These are phyloP conservation scores for Archaeoteleia sp. DNA, from an alignment of 2,888 invertebrate genomes.

Conservation along the genomic window DNA sequence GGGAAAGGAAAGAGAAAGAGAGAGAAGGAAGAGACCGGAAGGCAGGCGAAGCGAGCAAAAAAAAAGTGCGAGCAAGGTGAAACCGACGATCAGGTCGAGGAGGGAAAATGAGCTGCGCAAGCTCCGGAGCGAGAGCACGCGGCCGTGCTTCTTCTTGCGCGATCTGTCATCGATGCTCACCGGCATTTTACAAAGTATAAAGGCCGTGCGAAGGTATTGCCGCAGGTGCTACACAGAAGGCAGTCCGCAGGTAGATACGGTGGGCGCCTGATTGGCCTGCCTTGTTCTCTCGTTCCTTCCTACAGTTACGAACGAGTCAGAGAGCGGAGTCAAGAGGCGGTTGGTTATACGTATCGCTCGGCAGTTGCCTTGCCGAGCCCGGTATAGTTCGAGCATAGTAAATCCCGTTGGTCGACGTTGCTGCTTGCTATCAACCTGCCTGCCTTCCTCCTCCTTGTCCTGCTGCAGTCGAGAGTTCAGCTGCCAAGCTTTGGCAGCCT, in stretches of 20 bases:
- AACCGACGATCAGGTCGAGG: not conserved
- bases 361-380: slow-evolving; percentile 57
- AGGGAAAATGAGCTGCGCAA: not conserved
- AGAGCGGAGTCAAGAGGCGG: slow-evolving; percentile 64
- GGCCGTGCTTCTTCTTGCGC: slow-evolving; percentile 40
- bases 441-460: slow-evolving; percentile 46
- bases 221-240: slow-evolving; percentile 70
- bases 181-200: slow-evolving; percentile 67
- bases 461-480: slow-evolving; percentile 38
- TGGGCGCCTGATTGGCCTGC: slow-evolving; percentile 73
- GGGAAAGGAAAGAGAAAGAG: slow-evolving; percentile 26
- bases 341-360: slow-evolving; percentile 63
- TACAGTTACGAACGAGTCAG: slow-evolving; percentile 64
- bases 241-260: slow-evolving; percentile 69
- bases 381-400: slow-evolving; percentile 62
- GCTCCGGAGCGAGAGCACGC: slow-evolving; percentile 3
- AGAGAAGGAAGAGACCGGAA: slow-evolving; percentile 23
- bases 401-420: slow-evolving; percentile 65
- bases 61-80: too few relatives aligned
- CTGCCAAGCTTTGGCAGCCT: slow-evolving; percentile 66
- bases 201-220: slow-evolving; percentile 56
- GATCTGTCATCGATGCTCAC: slow-evolving; percentile 61
- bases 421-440: slow-evolving; percentile 52
- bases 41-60: too few relatives aligned
- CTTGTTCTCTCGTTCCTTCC: slow-evolving; percentile 66